A percentile compares a stretch with the other conserved stretches of the same genome.
phyloP scores from a whole-genome alignment of 2,888 invertebrate species.

The Drosophila picticornis region DNA sequence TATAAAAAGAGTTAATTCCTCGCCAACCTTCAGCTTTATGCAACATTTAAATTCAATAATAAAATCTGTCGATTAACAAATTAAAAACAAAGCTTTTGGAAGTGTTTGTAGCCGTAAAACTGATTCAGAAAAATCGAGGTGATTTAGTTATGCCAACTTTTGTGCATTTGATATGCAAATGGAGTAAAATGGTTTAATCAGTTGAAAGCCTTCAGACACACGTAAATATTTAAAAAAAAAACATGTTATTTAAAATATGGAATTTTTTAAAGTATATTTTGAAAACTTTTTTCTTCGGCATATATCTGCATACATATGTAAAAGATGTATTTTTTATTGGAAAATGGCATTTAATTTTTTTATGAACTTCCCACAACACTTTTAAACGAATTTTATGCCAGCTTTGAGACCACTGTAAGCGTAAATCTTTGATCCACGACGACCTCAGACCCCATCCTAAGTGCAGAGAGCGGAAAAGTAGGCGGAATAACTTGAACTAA shows the following conservation, averaged over 20 bases:
- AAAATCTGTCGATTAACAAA: not conserved
- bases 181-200: not conserved
- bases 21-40: not conserved
- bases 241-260: not conserved
- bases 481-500: conserved; percentile 15
- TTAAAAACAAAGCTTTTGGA: not conserved
- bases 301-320: not conserved
- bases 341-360: not conserved
- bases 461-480: conserved; percentile 16
- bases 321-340: not conserved
- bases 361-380: not conserved
- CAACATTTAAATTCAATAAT: not conserved
- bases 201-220: too few species aligned
- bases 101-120: not conserved
- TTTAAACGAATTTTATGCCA: not conserved
- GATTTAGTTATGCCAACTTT: not conserved
- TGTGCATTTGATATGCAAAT: not conserved
- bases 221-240: not conserved
- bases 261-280: not conserved
- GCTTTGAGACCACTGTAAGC: conserved; percentile 36
- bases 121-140: not conserved
- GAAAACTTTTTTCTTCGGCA: not conserved
- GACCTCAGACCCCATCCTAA: conserved; percentile 24
- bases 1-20: not conserved
- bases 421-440: conserved; percentile 12